Percentiles rank a stretch among this genome's conserved stretches.
These are phyloP conservation scores for Lasiurus borealis DNA, from an alignment of 2,113 vertebrate species.

Conservation along the genomic window DNA sequence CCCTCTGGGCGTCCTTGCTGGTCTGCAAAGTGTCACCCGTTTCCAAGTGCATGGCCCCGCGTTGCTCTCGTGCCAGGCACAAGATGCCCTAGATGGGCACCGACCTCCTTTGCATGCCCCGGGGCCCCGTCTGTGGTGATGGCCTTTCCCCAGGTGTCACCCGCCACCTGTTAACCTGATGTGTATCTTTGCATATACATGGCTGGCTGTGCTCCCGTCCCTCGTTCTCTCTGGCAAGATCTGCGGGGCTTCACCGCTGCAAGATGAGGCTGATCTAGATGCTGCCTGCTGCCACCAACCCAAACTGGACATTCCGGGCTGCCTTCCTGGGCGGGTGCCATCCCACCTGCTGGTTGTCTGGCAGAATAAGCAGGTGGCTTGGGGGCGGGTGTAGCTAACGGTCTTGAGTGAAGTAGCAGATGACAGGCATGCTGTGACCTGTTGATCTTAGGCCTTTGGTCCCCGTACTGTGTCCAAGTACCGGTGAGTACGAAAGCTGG, in stretches of 20 bases:
- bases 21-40: slow-evolving; percentile 20
- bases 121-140: slow-evolving; percentile 36
- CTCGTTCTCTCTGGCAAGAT: neutral
- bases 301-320: slow-evolving; percentile 41
- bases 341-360: slow-evolving; percentile 4
- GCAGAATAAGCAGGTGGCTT: slow-evolving; percentile 41
- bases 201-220: neutral
- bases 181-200: neutral
- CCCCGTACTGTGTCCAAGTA: neutral
- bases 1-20: slow-evolving; percentile 14
- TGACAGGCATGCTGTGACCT: neutral
- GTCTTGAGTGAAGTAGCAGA: slow-evolving; percentile 14
- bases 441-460: slow-evolving; percentile 7
- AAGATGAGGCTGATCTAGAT: slow-evolving; percentile 55
- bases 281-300: slow-evolving; percentile 6
- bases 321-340: slow-evolving; percentile 10
- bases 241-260: slow-evolving; percentile 31
- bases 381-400: slow-evolving; percentile 3
- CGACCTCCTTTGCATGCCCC: slow-evolving; percentile 69
- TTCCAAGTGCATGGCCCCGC: slow-evolving; percentile 43
- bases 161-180: slow-evolving; percentile 50
- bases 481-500: slow-evolving; percentile 69
- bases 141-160: slow-evolving; percentile 36
- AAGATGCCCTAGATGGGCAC: neutral
- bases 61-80: slow-evolving; percentile 35